A percentile compares a stretch with the other conserved stretches of the same genome.
phyloP scores from a whole-genome alignment of 2,888 invertebrate species.

The Caenorhabditis uteleia region DNA sequence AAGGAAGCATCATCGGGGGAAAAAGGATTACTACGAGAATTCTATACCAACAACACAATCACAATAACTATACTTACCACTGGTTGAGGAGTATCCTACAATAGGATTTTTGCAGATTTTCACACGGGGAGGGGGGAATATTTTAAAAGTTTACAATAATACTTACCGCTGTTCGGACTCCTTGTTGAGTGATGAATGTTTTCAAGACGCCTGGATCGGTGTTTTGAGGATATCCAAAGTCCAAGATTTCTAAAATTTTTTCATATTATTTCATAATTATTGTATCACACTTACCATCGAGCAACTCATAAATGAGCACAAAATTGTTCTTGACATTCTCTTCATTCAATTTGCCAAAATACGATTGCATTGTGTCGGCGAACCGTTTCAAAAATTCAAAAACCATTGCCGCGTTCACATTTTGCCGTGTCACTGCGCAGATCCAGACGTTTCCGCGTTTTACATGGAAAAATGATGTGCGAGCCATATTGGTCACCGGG shows the following conservation, averaged over 20 bases:
- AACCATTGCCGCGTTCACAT: conserved; percentile 99
- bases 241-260: conserved; percentile 83
- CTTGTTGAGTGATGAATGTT: conserved; percentile 98
- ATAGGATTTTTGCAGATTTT: background rate
- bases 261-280: background rate
- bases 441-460: conserved; percentile 99
- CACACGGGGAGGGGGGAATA: conserved; percentile 4
- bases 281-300: conserved; percentile 77
- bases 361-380: conserved; percentile 91
- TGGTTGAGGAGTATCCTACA: conserved; percentile 45
- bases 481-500: conserved; percentile 97
- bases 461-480: conserved; percentile 98
- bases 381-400: conserved; percentile 87
- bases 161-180: conserved; percentile 76
- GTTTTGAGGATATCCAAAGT: conserved; percentile 99
- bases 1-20: too few species aligned
- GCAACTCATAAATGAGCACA: conserved; percentile 95
- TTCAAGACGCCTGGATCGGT: conserved; percentile 98
- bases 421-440: conserved; percentile 99
- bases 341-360: conserved; percentile 96
- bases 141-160: background rate
- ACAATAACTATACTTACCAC: conserved; percentile 41
- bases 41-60: conserved; percentile 6
- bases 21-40: too few species aligned
- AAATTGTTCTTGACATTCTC: conserved; percentile 99